Percentiles rank a stretch among this genome's conserved stretches.
These are phyloP conservation scores for Idaea straminata DNA, from an alignment of 2,888 invertebrate genomes.

Conservation along the genomic window DNA sequence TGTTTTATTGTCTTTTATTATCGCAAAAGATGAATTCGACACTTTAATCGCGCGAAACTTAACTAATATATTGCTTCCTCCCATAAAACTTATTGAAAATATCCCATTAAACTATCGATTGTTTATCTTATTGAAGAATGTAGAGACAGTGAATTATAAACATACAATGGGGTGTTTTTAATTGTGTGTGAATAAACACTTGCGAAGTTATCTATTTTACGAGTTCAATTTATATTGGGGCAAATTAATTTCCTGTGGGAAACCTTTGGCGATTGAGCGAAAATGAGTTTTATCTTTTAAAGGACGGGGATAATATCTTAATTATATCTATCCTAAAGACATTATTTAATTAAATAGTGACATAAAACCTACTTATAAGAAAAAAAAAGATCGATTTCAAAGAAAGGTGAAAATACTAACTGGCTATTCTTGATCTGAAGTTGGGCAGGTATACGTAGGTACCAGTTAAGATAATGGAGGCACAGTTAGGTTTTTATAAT, in stretches of 20 bases:
- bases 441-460: too few species aligned
- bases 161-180: constrained; percentile 45
- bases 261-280: constrained; percentile 17
- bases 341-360: neutral
- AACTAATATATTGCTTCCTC: constrained; percentile 50
- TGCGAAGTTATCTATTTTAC: constrained; percentile 61
- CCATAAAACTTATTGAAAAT: constrained; percentile 40
- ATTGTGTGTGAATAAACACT: constrained; percentile 56
- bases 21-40: constrained; percentile 40
- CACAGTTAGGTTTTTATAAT: too few species aligned
- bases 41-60: constrained; percentile 36
- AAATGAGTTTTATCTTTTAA: neutral
- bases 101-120: constrained; percentile 37
- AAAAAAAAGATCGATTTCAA: too few species aligned
- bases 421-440: too few species aligned
- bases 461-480: too few species aligned
- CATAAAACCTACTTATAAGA: constrained; percentile 1
- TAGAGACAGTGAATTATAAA: constrained; percentile 43
- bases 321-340: neutral
- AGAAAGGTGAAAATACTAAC: too few species aligned
- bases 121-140: constrained; percentile 67
- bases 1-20: constrained; percentile 59
- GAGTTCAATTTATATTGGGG: constrained; percentile 40
- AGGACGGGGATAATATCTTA: neutral
- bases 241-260: constrained; percentile 62